Base-by-base conservation (phyloP, 2,888 invertebrate genomes). In the Drosophila acutilabella region DNA sequence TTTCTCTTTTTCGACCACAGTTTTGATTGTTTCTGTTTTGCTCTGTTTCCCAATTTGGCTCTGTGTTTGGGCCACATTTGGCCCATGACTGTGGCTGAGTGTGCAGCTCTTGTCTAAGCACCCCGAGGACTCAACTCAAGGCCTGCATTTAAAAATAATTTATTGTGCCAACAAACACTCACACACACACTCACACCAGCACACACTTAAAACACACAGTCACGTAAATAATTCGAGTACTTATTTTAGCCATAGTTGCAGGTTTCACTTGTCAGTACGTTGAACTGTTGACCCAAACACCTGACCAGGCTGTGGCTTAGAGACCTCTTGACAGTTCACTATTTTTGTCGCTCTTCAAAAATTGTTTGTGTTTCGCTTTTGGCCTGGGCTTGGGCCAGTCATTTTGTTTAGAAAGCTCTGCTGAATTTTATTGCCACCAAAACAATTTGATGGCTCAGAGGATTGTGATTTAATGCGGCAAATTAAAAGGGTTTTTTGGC, bases 1-100 rank as follows among this genome's bases (percentile, higher is more conserved):
- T 7, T 57, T 64, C 6, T n/a, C 30, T 11, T 40, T 51, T n/a
- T n/a, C 18, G 30, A 30, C 30, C 8, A 10, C 42, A 11, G 33
- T 26, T 42, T 64, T 59, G 64, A 57, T 66, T 72, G 66, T 72
- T 73, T 61, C 56, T 50, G 74, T 50, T 78, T 71, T 64, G 64
- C 78, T 68, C 61, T 74, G 64, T 74, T 62, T 59, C 64, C 42
- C 40, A 61, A 51, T 68, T 74, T 42, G 42, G 51, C 30, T 23
- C 23, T 23, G 23, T 23, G 23, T 23, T 52, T 81, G 84, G 74
- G 74, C 81, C 71, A 87, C 81, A 87, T 81, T 81, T 54, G 74
- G 61, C 51, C 56, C 62, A 58, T 70, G 78, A 65, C 80, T 71
- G 57, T 74, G 74, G 65, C 74, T 51, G 59, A 57, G 74, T 44